These are phyloP conservation scores for Drosophila subquinaria DNA, from an alignment of 2,888 invertebrate species.

Conservation along the genomic window DNA sequence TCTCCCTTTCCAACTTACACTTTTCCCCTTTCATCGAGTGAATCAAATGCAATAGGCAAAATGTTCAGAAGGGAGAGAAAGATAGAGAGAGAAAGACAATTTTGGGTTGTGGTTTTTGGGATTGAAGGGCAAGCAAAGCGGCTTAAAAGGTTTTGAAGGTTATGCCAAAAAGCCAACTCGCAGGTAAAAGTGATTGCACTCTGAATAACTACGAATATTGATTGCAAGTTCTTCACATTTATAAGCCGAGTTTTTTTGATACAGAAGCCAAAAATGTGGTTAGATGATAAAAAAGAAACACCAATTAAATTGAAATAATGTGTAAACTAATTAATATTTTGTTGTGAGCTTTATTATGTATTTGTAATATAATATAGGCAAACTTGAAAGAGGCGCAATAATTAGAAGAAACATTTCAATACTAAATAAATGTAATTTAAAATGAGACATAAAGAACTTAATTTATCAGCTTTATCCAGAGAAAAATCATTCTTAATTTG, in stretches of 20 bases:
- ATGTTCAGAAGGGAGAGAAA: constrained; percentile 11
- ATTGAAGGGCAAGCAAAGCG: constrained; percentile 67
- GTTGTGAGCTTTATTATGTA: too few relatives aligned
- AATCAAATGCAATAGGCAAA: constrained; percentile 63
- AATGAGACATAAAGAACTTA: too few relatives aligned
- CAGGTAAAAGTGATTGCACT: constrained; percentile 18
- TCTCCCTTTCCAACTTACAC: background rate
- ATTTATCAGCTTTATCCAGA: too few relatives aligned
- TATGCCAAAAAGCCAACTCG: constrained; percentile 43
- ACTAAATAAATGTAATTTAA: too few relatives aligned
- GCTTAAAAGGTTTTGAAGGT: constrained; percentile 73
- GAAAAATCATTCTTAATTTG: too few relatives aligned
- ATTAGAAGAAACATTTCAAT: too few relatives aligned
- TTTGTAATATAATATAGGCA: too few relatives aligned
- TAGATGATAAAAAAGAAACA: background rate
- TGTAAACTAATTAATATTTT: background rate
- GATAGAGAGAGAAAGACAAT: constrained; percentile 15
- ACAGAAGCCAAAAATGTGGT: background rate
- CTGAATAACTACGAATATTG: constrained; percentile 24
- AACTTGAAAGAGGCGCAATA: too few relatives aligned
- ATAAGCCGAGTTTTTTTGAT: background rate
- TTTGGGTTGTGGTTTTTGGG: constrained; percentile 30
- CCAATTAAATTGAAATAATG: background rate
- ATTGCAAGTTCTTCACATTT: constrained; percentile 10
- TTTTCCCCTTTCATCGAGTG: constrained; percentile 32